A percentile compares a stretch with the other conserved stretches of the same genome.
Conservation (phyloP, 2,113 vertebrate genomes). For the Plecotus auritus region DNA sequence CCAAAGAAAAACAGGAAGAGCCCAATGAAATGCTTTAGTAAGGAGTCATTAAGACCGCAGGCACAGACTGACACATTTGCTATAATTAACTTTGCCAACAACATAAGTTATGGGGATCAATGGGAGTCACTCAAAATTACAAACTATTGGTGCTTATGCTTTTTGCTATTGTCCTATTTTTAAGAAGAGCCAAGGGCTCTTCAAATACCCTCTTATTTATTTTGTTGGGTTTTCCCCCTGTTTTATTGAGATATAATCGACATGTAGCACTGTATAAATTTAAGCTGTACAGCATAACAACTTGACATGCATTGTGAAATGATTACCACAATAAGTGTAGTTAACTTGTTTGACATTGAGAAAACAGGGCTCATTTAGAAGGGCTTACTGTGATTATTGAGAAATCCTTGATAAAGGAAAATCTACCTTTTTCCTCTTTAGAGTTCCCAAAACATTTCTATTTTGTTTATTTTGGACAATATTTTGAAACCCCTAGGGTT, state of each 20-base stretch:
- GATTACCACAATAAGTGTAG: not conserved
- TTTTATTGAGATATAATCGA: not conserved
- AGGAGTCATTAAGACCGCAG: not conserved
- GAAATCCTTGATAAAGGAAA: slow-evolving; percentile 53
- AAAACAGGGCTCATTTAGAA: slow-evolving; percentile 36
- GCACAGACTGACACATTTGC: not conserved
- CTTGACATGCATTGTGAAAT: not conserved
- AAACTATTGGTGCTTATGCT: not conserved
- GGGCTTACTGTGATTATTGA: slow-evolving; percentile 34
- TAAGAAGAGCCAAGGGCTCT: not conserved
- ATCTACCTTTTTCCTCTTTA: slow-evolving; percentile 3
- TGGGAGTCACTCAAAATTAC: slow-evolving; percentile 2
- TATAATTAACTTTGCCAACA: not conserved
- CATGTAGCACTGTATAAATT: not conserved
- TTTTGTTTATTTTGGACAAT: slow-evolving; percentile 26
- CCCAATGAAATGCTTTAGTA: not conserved
- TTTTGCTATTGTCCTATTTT: not conserved
- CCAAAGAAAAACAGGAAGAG: not conserved
- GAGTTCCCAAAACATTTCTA: slow-evolving; percentile 5
- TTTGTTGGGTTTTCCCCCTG: not conserved
- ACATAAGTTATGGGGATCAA: not conserved
- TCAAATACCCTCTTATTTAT: not conserved
- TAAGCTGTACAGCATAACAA: not conserved
- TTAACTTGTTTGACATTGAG: not conserved
- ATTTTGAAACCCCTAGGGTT: not conserved